A percentile compares a stretch with the other conserved stretches of the same genome.
phyloP scores from a whole-genome alignment of 2,797 vertebrate genomes.

The Enteromius mattozi region DNA sequence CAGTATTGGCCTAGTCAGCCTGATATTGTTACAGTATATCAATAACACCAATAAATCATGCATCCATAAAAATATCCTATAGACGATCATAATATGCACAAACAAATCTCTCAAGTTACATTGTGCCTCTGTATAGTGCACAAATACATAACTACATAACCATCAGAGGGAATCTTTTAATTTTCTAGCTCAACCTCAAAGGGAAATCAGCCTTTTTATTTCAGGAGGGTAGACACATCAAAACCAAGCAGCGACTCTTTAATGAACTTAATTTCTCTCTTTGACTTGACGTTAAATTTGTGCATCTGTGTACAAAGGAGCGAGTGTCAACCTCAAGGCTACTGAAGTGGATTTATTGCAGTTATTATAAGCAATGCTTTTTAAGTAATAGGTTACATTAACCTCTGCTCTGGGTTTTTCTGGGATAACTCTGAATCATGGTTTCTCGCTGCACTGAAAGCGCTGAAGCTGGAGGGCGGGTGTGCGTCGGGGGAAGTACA shows the following conservation, averaged over 20 bases:
- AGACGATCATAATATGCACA: not conserved
- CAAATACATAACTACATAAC: not conserved
- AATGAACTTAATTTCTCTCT: constrained; percentile 37
- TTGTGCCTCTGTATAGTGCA: not conserved
- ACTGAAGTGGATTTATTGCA: constrained; percentile 24
- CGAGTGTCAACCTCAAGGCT: constrained; percentile 26
- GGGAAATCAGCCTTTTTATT: constrained; percentile 31
- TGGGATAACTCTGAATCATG: constrained; percentile 46
- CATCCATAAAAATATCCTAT: not conserved
- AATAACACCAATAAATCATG: not conserved
- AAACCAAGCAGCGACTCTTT: constrained; percentile 45
- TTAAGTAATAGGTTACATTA: constrained; percentile 60
- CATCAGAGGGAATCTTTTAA: constrained; percentile 14
- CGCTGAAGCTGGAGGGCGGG: constrained; percentile 42
- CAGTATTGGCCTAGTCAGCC: not conserved
- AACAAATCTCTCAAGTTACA: not conserved
- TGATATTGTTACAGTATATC: no score
- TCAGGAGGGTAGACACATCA: constrained; percentile 42
- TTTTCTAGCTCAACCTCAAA: constrained; percentile 35
- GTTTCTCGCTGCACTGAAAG: constrained; percentile 41
- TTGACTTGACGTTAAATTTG: constrained; percentile 46
- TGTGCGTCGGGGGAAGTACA: constrained; percentile 57
- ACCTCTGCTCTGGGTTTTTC: constrained; percentile 48
- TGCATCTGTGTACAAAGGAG: constrained; percentile 29
- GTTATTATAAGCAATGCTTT: constrained; percentile 59